These are phyloP conservation scores for Catalaphyllia jardinei DNA, from an alignment of 64 coral and sea anemone species.

Conservation along the genomic window DNA sequence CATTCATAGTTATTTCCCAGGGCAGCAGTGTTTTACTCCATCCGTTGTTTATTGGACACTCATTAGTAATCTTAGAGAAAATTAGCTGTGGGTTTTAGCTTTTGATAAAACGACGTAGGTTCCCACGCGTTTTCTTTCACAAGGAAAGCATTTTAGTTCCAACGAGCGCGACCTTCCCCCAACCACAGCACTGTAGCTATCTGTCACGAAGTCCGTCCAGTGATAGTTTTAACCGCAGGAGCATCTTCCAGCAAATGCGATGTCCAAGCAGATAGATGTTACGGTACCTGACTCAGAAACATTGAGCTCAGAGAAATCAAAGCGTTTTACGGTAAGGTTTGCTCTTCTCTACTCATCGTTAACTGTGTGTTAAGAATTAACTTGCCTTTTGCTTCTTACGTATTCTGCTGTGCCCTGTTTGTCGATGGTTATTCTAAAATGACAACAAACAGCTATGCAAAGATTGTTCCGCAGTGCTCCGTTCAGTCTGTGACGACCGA, in stretches of 20 bases:
- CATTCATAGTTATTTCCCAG: neutral
- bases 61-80: neutral
- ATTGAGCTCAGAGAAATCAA: constrained; percentile 77
- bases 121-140: constrained; percentile 9
- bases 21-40: neutral
- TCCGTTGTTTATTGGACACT: neutral
- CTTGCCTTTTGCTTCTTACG: neutral
- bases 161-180: constrained; percentile 12
- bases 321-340: constrained; percentile 77
- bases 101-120: neutral
- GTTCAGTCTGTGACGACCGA: neutral
- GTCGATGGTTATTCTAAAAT: neutral
- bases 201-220: constrained; percentile 43
- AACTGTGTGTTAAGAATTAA: neutral
- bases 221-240: neutral
- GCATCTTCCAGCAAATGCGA: constrained; percentile 28
- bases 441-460: constrained; percentile 16
- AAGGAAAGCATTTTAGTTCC: neutral
- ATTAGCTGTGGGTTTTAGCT: neutral
- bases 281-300: constrained; percentile 90
- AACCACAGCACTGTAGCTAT: neutral
- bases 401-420: neutral
- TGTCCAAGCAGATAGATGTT: constrained; percentile 79
- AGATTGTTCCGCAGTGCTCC: neutral
- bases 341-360: neutral